A percentile compares a stretch with the other conserved stretches of the same genome.
These are phyloP conservation scores for Aphaenogaster rudis DNA, from an alignment of 1,140 invertebrate genomes.

Conservation along the genomic window DNA sequence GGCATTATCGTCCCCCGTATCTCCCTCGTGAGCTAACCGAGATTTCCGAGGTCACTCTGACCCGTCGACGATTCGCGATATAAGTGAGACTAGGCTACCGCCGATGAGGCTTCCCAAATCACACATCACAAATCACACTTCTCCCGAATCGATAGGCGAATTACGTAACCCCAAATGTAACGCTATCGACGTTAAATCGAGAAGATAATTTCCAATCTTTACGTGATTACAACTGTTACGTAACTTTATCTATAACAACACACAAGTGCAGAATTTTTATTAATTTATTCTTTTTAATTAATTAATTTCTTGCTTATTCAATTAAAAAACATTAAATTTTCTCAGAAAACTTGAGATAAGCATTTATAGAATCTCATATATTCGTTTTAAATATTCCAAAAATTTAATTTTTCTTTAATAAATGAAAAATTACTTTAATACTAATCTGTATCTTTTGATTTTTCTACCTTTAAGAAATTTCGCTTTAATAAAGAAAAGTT, in stretches of 20 bases:
- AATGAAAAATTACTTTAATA: conserved; percentile 11
- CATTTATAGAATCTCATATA: background rate
- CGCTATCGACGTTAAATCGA: background rate
- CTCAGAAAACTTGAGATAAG: background rate
- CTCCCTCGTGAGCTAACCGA: conserved; percentile 40
- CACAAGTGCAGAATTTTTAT: background rate
- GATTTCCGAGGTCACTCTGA: conserved; percentile 7
- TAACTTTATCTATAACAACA: background rate
- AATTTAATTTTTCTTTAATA: background rate
- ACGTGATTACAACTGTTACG: background rate
- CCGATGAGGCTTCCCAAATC: conserved; percentile 25
- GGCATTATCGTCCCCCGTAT: conserved; percentile 57
- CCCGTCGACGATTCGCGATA: conserved; percentile 34
- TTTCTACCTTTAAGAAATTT: conserved; percentile 1
- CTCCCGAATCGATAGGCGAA: conserved; percentile 39
- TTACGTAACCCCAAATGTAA: background rate
- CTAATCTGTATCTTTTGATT: background rate
- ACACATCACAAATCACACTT: background rate
- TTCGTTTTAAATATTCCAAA: background rate
- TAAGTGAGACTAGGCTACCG: background rate
- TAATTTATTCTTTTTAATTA: background rate
- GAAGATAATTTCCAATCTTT: background rate
- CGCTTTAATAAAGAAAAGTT: conserved; percentile 22
- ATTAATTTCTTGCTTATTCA: background rate
- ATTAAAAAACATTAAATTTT: background rate